Evolutionary conservation across 2,888 invertebrate species (phyloP).

Genomic region (Agrilus biguttatus): DNA sequence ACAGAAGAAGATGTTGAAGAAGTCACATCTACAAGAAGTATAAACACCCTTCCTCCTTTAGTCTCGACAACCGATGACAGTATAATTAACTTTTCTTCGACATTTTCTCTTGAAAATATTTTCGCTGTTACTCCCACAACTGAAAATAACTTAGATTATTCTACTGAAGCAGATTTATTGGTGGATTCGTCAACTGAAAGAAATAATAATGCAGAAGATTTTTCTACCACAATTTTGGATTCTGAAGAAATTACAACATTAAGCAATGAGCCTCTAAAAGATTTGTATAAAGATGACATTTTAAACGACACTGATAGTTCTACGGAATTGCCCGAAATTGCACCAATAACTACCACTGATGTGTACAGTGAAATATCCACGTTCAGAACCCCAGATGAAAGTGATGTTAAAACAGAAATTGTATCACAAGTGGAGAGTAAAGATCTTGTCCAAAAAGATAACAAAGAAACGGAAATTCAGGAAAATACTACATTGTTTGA

Average conservation of each 20-base stretch:
- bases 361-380: no score
- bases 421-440: no score
- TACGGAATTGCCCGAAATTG: no score
- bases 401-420: no score
- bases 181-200: background rate
- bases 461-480: no score
- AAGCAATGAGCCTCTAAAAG: background rate
- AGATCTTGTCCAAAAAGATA: no score
- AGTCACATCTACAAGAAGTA: background rate
- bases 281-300: no score
- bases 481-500: background rate
- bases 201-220: background rate
- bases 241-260: background rate
- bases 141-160: background rate
- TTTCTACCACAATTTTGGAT: background rate
- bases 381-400: no score
- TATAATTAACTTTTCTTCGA: background rate
- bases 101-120: no score
- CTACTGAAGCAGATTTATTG: background rate
- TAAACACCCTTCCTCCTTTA: background rate
- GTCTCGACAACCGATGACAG: background rate
- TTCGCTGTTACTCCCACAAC: no score
- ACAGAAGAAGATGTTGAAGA: background rate
- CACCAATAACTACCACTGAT: no score
- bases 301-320: no score